Percentiles rank a stretch among this genome's conserved stretches.
Conservation (phyloP, 2,113 vertebrate genomes). For the Cyprinodon brontotheroides region DNA sequence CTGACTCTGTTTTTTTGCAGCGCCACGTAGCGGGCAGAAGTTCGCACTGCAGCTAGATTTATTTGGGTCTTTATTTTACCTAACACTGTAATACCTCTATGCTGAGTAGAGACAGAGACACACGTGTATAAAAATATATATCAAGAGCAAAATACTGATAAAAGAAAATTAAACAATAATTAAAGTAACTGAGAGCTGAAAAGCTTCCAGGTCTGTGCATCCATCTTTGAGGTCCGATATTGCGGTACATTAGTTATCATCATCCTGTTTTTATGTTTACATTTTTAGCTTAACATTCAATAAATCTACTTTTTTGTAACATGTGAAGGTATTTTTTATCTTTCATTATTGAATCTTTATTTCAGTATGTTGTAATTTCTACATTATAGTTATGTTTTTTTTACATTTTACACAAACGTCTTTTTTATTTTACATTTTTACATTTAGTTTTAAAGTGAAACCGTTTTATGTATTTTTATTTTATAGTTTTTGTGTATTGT, state of each 20-base stretch:
- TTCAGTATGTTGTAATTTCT: too few species aligned
- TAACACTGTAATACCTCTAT: not conserved
- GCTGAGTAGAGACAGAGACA: not conserved
- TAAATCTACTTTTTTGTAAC: not conserved
- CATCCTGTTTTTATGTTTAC: not conserved
- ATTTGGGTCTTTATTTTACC: too few species aligned
- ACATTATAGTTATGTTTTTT: too few species aligned
- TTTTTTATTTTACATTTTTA: too few species aligned
- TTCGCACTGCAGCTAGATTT: not conserved
- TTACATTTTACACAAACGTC: too few species aligned
- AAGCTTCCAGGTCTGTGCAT: not conserved
- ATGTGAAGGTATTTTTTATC: not conserved
- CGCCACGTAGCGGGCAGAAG: slow-evolving; percentile 20
- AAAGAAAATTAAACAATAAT: not conserved
- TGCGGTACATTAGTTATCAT: too few species aligned
- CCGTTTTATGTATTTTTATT: too few species aligned
- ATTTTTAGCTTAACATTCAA: not conserved
- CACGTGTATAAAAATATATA: too few species aligned
- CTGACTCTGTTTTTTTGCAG: not conserved
- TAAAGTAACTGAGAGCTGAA: not conserved
- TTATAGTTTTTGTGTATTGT: too few species aligned
- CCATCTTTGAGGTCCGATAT: not conserved
- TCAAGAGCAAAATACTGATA: not conserved
- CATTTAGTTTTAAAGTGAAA: too few species aligned
- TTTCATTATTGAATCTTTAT: not conserved